Base-by-base conservation (phyloP, 2,113 vertebrate species). In the Isichthys henryi region DNA sequence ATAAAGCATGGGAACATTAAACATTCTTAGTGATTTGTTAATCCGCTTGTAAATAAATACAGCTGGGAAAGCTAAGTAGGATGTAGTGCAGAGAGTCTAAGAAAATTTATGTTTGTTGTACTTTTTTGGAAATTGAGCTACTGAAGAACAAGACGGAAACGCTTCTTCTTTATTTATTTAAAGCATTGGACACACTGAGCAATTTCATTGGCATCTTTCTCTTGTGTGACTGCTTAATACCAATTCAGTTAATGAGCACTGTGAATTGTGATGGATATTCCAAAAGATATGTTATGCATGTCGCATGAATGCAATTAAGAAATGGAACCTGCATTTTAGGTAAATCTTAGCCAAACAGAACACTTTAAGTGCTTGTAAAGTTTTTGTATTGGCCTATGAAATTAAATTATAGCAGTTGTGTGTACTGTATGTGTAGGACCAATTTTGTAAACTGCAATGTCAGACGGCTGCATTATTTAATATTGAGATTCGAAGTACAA, bases 241-340 rank as follows among this genome's bases (percentile, higher is more conserved):
- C 89, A 83, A 91, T 90, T 87, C 62, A 46, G 80, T 94, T 89
- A 94, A 94, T 92, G 92, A 95, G 93, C 85, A n/a, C 49, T 90
- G 66, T 87, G 88, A 86, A 91, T 89, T 90, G 80, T n/a, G 39
- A 62, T 74, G 89, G 53, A 88, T 83, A n/a, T 83, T 62, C 86
- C n/a, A 50, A 19, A 84, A 45, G 82, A 86, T 87, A 77, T 39
- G 85, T 11, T 17, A 27, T 82, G 39, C 31, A n/a, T 70, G 49
- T 70, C 90, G 92, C 94, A 93, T 92, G 91, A 84, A 85, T 85
- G 86, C 92, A 91, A 95, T 95, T 92, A 93, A 91, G 89, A 15
- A 70, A 91, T 89, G 88, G 50, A 93, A 93, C 88, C 88, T 85
- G 31, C 80, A 92, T 93, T 92, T 94, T 94, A 92, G 92, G 93